Conservation (phyloP, 2,797 vertebrate species). For the Helarctos malayanus region DNA sequence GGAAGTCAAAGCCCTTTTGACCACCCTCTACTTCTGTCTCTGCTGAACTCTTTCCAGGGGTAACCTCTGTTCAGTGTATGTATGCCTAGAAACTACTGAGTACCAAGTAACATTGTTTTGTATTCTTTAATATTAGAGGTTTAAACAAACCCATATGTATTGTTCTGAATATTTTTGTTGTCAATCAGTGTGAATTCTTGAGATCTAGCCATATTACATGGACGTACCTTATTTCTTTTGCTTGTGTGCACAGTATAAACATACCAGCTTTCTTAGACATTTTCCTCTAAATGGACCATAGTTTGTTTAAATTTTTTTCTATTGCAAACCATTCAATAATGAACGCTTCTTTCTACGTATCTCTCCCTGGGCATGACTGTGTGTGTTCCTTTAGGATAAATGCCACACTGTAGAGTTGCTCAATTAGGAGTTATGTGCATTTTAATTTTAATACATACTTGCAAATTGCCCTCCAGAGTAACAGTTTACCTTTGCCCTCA, state of each 20-base stretch:
- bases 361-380: background rate
- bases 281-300: background rate
- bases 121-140: background rate
- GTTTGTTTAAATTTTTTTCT: background rate
- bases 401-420: background rate
- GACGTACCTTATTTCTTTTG: background rate
- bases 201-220: background rate
- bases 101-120: background rate
- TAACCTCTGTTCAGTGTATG: background rate
- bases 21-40: background rate
- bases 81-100: background rate
- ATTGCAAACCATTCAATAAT: background rate
- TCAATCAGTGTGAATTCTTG: background rate
- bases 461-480: background rate
- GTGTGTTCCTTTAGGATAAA: background rate
- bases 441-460: slow-evolving; percentile 18
- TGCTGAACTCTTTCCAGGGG: background rate
- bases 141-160: too few relatives aligned
- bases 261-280: background rate
- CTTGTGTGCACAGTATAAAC: background rate
- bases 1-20: background rate
- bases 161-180: background rate
- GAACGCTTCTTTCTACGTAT: background rate
- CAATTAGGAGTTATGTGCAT: background rate
- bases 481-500: background rate